Evolutionary conservation across 2,888 invertebrate genomes (phyloP).

Genomic region (Coenonympha arcania): DNA sequence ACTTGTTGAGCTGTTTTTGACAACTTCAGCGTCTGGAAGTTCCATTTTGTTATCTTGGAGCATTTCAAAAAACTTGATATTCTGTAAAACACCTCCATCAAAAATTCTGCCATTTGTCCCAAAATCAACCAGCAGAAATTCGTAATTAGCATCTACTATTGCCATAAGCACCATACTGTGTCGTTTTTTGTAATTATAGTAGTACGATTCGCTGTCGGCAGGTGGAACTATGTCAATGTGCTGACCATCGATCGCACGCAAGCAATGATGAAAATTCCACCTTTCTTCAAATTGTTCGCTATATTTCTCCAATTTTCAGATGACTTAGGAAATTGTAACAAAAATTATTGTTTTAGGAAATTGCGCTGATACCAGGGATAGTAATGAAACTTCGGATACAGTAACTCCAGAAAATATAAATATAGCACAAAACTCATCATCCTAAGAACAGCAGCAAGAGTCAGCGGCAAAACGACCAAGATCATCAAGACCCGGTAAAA

Average conservation of each 20-base stretch:
- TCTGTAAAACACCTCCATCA: slow-evolving; percentile 15
- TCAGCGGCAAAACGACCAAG: too few species aligned
- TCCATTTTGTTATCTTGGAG: slow-evolving; percentile 11
- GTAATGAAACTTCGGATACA: too few species aligned
- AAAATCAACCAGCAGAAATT: slow-evolving; percentile 25
- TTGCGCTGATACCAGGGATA: too few species aligned
- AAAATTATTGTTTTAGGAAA: not conserved
- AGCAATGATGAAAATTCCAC: slow-evolving; percentile 20
- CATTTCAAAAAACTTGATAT: slow-evolving; percentile 11
- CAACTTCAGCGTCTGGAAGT: slow-evolving; percentile 9
- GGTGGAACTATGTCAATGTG: slow-evolving; percentile 25
- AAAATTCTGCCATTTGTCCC: slow-evolving; percentile 10
- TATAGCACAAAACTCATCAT: too few species aligned
- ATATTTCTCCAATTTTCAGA: too few species aligned
- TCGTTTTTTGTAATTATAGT: slow-evolving; percentile 26
- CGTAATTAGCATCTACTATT: slow-evolving; percentile 28
- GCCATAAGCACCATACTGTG: slow-evolving; percentile 27
- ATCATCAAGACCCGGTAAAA: too few species aligned
- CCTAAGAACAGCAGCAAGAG: too few species aligned
- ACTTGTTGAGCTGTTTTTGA: too few species aligned
- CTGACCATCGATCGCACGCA: slow-evolving; percentile 27
- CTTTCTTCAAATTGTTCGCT: not conserved
- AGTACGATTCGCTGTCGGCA: slow-evolving; percentile 22
- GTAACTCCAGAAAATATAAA: too few species aligned
- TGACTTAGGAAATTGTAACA: too few species aligned